Percentiles rank a stretch among this genome's conserved stretches.
Evolutionary conservation across 2,888 invertebrate genomes (phyloP).

Genomic region (Ptilodon capucinus): DNA sequence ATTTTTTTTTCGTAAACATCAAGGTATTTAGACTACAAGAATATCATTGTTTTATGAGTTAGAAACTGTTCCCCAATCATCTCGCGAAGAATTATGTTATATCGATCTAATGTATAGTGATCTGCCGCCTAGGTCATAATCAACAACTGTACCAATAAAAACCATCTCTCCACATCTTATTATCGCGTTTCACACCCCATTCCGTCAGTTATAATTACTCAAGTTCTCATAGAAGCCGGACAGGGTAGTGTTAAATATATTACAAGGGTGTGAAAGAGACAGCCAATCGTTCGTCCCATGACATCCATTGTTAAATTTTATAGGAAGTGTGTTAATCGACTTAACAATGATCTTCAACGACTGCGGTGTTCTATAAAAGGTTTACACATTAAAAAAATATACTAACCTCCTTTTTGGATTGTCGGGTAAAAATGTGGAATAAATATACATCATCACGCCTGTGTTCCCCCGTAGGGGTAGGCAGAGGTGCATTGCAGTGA

Average conservation of each 20-base stretch:
- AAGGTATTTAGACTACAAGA: too few species aligned
- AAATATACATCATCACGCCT: too few species aligned
- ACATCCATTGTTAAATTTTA: background rate
- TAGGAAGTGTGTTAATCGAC: background rate
- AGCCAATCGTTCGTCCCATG: background rate
- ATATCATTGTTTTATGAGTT: too few species aligned
- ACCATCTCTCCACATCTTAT: constrained; percentile 55
- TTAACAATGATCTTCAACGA: background rate
- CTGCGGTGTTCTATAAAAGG: too few species aligned
- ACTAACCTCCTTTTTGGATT: too few species aligned
- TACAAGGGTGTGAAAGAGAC: constrained; percentile 32
- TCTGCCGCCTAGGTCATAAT: constrained; percentile 50
- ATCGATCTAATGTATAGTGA: constrained; percentile 4
- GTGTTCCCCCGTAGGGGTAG: too few species aligned
- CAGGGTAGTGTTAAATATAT: constrained; percentile 39
- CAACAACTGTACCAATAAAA: constrained; percentile 55
- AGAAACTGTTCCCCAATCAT: too few species aligned
- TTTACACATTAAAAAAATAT: too few species aligned
- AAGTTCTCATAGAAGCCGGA: constrained; percentile 63
- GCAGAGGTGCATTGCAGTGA: too few species aligned
- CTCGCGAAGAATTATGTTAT: too few species aligned
- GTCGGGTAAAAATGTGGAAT: too few species aligned
- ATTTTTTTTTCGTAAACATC: too few species aligned
- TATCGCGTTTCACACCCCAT: constrained; percentile 72
- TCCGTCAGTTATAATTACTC: constrained; percentile 60